Conservation (phyloP, 2,113 vertebrate genomes). For the Onychostruthus taczanowskii region DNA sequence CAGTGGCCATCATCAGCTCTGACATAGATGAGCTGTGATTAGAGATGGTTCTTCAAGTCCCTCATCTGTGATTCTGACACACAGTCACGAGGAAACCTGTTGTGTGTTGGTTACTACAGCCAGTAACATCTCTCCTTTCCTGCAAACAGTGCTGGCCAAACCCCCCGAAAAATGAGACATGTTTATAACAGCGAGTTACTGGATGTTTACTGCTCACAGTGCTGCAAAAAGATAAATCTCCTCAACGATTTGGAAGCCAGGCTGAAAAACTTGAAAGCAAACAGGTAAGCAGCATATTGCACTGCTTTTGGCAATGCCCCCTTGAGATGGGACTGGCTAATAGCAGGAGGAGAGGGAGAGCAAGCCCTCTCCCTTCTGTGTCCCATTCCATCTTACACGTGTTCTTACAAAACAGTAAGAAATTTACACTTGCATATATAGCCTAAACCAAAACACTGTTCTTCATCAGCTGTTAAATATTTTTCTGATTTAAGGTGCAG, state of each 20-base stretch:
- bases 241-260: slow-evolving; percentile 94
- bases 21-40: neutral
- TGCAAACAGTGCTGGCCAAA: slow-evolving; percentile 87
- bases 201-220: slow-evolving; percentile 95
- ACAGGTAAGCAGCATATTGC: slow-evolving; percentile 80
- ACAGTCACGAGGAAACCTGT: neutral
- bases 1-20: neutral
- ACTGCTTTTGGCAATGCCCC: neutral
- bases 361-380: neutral
- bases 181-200: slow-evolving; percentile 82
- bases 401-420: neutral
- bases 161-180: slow-evolving; percentile 86
- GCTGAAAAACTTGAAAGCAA: slow-evolving; percentile 91
- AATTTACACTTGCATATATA: neutral
- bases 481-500: neutral
- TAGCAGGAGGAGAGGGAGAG: neutral
- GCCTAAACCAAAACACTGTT: neutral
- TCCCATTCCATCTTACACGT: neutral
- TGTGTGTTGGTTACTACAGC: neutral
- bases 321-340: neutral
- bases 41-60: neutral
- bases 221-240: slow-evolving; percentile 96
- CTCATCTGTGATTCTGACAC: neutral
- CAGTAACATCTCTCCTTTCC: slow-evolving; percentile 55
- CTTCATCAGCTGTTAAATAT: neutral